A percentile compares a stretch with the other conserved stretches of the same genome.
Evolutionary conservation across 2,113 vertebrate species (phyloP).

Genomic region (Catharus fuscescens): DNA sequence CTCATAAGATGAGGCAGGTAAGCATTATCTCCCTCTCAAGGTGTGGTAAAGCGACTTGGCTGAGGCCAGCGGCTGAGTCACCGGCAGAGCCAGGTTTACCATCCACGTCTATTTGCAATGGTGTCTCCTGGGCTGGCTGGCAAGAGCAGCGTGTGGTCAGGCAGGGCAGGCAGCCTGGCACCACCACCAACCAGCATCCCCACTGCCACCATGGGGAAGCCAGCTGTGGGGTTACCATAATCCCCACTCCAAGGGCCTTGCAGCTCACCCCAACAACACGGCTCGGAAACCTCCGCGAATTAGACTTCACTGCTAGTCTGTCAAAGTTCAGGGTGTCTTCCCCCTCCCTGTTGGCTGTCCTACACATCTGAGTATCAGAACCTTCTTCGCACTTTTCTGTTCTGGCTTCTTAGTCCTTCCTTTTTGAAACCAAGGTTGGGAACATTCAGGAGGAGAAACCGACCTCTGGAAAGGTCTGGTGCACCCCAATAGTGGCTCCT

Average conservation of each 20-base stretch:
- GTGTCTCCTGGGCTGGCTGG: slow-evolving; percentile 6
- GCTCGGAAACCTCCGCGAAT: accelerated
- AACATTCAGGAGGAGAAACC: not conserved
- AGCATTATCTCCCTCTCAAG: slow-evolving; percentile 48
- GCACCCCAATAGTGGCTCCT: accelerated
- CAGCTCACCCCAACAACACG: not conserved
- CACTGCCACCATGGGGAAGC: not conserved
- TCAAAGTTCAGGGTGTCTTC: not conserved
- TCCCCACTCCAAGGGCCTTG: not conserved
- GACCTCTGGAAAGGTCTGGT: accelerated
- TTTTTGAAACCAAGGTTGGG: not conserved
- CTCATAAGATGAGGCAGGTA: slow-evolving; percentile 42
- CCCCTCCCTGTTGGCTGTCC: not conserved
- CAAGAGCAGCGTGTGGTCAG: not conserved
- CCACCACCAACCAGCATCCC: not conserved
- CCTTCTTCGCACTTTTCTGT: not conserved
- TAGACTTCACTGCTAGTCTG: not conserved
- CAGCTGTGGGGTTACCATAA: not conserved
- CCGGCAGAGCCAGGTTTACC: slow-evolving; percentile 36
- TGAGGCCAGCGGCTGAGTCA: not conserved
- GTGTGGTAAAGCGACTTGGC: slow-evolving; percentile 39
- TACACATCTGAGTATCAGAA: not conserved
- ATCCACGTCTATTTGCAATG: not conserved
- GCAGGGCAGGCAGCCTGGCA: not conserved
- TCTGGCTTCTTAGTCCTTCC: not conserved